Evolutionary conservation across 2,113 vertebrate genomes (phyloP), one percentile per base, ranked within the genome.

Genomic region (Micronycteris hirsuta): DNA sequence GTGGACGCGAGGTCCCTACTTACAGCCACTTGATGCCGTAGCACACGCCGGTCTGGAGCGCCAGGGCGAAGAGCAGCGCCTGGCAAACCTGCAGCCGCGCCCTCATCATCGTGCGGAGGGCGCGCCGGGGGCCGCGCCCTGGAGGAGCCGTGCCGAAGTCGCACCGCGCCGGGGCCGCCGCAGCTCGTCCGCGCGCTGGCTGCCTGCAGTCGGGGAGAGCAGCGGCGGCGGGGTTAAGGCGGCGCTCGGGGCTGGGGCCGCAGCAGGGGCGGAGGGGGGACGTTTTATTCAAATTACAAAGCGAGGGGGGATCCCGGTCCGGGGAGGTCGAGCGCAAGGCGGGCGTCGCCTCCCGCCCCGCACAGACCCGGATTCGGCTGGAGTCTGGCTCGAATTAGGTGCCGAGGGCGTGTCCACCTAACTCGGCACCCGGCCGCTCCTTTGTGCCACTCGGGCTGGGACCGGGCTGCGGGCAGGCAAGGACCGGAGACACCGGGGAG

Each of bases 1-100:
- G n/a, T 26, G 41, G 84, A 84, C 31, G 2, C 49, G 43, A 89
- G 70, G 20, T 52, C 80, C 81, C 97, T 98, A 99, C 99, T 99
- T 98, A 99, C 99, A 99, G 99, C 99, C 99, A 99, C 98, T 99
- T 99, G 98, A 99, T 99, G 97, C 99, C 99, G 3, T 98, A 98
- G 98, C 99, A 99, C 96, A 99, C 97, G 96, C 99, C 98, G 36
- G 98, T 99, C 97, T 99, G 99, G 97, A 99, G 98, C 95, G 99
- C 97, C 96, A 99, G 98, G 33, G 98, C 97, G 92, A 99, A 98
- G 98, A 99, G 98, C 95, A 97, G 98, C n/a, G 98, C 97, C 94
- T 98, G 98, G 96, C 99, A 98, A 96, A 98, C 96, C 93, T 52
- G 98, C 63, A 96, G 98, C 31, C 90, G 98, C 85, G 92, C 97